Base-by-base conservation (phyloP, 2,888 invertebrate genomes). In the Ectemnius lituratus region DNA sequence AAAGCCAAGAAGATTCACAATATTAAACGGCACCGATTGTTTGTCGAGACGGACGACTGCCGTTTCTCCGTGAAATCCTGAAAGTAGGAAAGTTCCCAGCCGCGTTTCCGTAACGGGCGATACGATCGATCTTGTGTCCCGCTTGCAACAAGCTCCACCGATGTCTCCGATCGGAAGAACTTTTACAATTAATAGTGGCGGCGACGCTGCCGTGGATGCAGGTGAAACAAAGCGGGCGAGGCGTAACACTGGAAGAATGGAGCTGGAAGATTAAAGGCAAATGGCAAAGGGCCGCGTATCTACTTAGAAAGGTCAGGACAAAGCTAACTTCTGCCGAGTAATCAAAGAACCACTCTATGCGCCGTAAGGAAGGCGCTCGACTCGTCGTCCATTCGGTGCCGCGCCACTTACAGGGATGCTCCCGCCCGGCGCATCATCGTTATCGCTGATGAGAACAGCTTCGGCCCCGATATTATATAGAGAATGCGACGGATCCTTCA, bases 301-400 rank as follows among this genome's bases (percentile, higher is more conserved):
- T 74, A 62, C 78, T 71, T 70, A 70, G 78, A 69, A 76, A 76
- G 76, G 71, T 76, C 75, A 72, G 37, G 37, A 37, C 70, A 70
- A 65, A 76, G 70, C 73, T 76, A 78, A 78, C 78, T 78, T 78
- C 73, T 70, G 71, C 70, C 75, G 75, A 78, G 78, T 75, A 78
- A 73, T 78, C 78, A 78, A 78, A 74, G 76, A 66, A 70, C 66
- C 73, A 68, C 76, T 68, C 76, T 78, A 75, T 75, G 75, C 70
- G 75, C 72, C 37, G 37, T 37, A 11, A 37, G 37, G 37, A 70
- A 73, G 73, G 78, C 62, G 75, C 69, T 76, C 37, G 37, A 37
- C 8, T 37, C 37, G 8, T 37, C 76, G 68, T 68, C 76, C 71
- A 66, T 75, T 64, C 70, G 16, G 52, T 37, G 5, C 37, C 11